Base-by-base conservation (phyloP, 2,888 invertebrate species). In the Leucoma salicis region DNA sequence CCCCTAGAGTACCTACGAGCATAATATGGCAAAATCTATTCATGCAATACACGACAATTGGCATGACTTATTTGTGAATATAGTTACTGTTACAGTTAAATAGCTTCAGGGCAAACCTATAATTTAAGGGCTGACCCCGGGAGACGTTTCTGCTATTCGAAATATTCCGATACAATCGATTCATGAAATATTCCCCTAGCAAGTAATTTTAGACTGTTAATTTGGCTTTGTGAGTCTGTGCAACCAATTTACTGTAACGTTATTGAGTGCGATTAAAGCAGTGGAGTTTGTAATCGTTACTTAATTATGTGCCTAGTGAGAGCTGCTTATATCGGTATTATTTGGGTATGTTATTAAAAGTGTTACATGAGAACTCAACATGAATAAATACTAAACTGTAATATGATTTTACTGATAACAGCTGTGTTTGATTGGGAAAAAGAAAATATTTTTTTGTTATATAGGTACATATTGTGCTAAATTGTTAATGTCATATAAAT, bases 41-140 rank as follows among this genome's bases (percentile, higher is more conserved):
- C 58, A 60, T 62, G 62, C 62, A 71, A 73, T 74, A 70, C 69
- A 66, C 66, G 55, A 78, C 79, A 82, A 84, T 75, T 68, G 74
- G 76, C 73, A 74, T 67, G 70, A 82, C 80, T 86, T 84, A 87
- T 88, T 87, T 86, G 64, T 68, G 68, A 82, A 79, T 78, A 71
- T 66, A 75, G 80, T 80, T 72, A 77, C 76, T 69, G 35, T 45
- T 74, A 78, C 69, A 71, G 69, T 65, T 68, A 76, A 81, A 85
- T 78, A 78, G 82, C 87, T 77, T 61, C 56, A 64, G 76, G 85
- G 71, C 66, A 72, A 86, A 81, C 82, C 85, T 68, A 85, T 87
- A 87, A 88, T 88, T 85, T 80, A 59, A 39, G 78, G 76, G 69
- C 63, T 59, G 57, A 65, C 79, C 80, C 75, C 78, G 48, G 70